phyloP scores from a whole-genome alignment of 1,140 invertebrate genomes.

The Drosophila pseudoananassae region DNA sequence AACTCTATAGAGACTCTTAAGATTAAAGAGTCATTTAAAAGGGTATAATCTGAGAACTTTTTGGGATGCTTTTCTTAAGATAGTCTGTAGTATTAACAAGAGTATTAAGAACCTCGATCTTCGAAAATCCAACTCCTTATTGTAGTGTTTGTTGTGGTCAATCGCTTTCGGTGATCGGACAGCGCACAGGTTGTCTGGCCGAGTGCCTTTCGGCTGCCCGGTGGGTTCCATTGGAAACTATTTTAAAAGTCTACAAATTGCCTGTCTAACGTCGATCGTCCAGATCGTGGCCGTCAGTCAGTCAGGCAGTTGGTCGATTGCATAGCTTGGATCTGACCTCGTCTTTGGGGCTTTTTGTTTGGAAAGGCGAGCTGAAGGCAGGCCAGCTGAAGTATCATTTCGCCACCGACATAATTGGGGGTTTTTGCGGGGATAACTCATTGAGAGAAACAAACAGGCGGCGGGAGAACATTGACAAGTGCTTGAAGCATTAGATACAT shows the following conservation, averaged over 20 bases:
- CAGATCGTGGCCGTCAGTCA: constrained; percentile 43
- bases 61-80: no score
- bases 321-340: constrained; percentile 66
- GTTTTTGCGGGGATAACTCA: constrained; percentile 26
- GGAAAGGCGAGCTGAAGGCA: constrained; percentile 52
- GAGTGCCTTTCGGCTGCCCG: constrained; percentile 26
- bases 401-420: constrained; percentile 55
- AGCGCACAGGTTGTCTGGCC: constrained; percentile 40
- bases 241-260: constrained; percentile 82
- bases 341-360: constrained; percentile 58
- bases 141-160: constrained; percentile 40
- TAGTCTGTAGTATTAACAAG: not conserved
- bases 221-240: constrained; percentile 62
- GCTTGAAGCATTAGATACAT: constrained; percentile 23
- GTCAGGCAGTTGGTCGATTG: constrained; percentile 67
- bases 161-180: constrained; percentile 34
- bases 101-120: constrained; percentile 8
- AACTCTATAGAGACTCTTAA: no score
- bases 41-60: not conserved
- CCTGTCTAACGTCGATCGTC: constrained; percentile 62
- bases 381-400: constrained; percentile 43
- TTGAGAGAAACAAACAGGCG: constrained; percentile 18
- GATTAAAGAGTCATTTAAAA: not conserved
- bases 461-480: constrained; percentile 20
- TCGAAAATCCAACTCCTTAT: not conserved